Evolutionary conservation across 2,113 vertebrate genomes (phyloP).

Genomic region (Barnardius zonarius): DNA sequence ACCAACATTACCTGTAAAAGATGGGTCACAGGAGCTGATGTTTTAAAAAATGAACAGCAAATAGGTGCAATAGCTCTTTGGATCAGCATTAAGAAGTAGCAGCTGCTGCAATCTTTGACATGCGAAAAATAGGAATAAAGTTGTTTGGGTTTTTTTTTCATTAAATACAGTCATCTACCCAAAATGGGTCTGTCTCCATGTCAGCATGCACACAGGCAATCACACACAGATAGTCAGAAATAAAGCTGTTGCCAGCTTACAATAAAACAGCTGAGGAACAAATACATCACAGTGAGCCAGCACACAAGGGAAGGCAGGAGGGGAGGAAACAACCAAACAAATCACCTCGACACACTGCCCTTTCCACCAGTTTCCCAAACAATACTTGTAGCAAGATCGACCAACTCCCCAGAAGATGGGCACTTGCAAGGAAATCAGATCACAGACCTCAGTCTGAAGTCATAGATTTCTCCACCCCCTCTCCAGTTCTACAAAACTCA

Average conservation of each 20-base stretch:
- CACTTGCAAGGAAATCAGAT: background rate
- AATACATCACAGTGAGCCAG: background rate
- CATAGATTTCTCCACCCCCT: background rate
- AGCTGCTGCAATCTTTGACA: background rate
- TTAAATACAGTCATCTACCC: background rate
- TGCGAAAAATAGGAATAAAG: background rate
- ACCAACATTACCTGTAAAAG: constrained; percentile 89
- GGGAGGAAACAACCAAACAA: too few relatives aligned
- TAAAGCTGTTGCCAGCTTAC: background rate
- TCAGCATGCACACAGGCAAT: background rate
- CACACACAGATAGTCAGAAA: background rate
- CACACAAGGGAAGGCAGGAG: background rate
- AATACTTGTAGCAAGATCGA: background rate
- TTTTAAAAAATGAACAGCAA: background rate
- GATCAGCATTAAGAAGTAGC: background rate
- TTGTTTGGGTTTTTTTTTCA: background rate
- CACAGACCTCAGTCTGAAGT: background rate
- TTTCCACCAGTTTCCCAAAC: background rate
- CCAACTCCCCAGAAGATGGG: background rate
- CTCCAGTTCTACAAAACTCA: background rate
- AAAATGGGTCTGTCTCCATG: background rate
- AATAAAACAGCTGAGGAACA: background rate
- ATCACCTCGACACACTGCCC: background rate
- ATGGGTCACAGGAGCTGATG: background rate
- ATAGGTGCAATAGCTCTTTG: background rate